A percentile compares a stretch with the other conserved stretches of the same genome.
These are phyloP conservation scores for Aphidius ervi DNA, from an alignment of 1,140 invertebrate species.

Conservation along the genomic window DNA sequence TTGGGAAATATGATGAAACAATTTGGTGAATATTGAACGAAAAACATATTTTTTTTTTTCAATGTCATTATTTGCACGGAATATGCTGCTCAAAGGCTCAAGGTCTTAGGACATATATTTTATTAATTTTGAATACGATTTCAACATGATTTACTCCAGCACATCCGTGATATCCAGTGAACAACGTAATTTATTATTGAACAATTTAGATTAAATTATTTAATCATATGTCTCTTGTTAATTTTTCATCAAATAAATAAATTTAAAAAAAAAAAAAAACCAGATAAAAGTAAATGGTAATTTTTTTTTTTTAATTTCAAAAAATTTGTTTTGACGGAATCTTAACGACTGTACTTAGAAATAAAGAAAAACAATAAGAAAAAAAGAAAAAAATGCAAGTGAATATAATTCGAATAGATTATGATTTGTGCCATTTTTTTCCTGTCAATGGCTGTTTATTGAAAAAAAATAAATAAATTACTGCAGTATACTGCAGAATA, in stretches of 20 bases:
- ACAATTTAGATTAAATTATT: constrained; percentile 17
- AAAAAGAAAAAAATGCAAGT: constrained; percentile 5
- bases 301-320: neutral
- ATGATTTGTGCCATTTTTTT: constrained; percentile 6
- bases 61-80: too few species aligned
- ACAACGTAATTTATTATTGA: constrained; percentile 3
- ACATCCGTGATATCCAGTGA: too few species aligned
- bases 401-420: neutral
- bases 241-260: neutral
- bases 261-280: neutral
- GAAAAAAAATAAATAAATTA: neutral
- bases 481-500: too few species aligned
- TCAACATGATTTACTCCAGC: too few species aligned
- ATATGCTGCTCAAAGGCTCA: too few species aligned
- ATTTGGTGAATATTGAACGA: too few species aligned
- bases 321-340: constrained; percentile 2
- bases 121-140: too few species aligned
- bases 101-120: too few species aligned
- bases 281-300: neutral
- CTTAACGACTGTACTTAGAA: constrained; percentile 12
- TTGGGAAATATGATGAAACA: too few species aligned
- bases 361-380: neutral
- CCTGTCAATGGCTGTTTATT: neutral
- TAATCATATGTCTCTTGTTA: neutral
- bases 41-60: too few species aligned